Conservation (phyloP, 1,140 invertebrate species). For the Zaprionus ghesquierei region DNA sequence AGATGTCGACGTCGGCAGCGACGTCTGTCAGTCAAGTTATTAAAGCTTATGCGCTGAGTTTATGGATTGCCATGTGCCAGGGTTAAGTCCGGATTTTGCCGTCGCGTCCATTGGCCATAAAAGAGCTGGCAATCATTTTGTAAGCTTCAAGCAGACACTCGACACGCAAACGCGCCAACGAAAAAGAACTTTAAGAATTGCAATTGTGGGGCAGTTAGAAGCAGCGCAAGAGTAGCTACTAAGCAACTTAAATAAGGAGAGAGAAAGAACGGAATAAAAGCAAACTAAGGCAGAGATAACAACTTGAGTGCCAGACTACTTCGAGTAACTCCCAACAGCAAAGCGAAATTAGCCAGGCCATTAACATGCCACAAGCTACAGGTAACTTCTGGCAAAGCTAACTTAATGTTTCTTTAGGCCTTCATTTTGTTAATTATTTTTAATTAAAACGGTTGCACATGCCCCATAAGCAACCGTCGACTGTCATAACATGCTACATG, state of each 20-base stretch:
- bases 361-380: not conserved
- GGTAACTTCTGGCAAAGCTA: not conserved
- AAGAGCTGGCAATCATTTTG: conserved; percentile 44
- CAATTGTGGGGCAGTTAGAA: not conserved
- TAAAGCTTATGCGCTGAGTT: conserved; percentile 55
- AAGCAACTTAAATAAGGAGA: not conserved
- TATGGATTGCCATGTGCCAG: conserved; percentile 44
- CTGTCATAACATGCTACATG: not conserved
- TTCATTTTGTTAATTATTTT: conserved; percentile 1
- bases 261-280: not conserved
- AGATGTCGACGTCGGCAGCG: conserved; percentile 4
- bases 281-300: not conserved
- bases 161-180: not conserved
- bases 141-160: conserved; percentile 16
- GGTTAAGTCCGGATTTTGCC: conserved; percentile 33
- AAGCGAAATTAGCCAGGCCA: not conserved
- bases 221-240: not conserved
- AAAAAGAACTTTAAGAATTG: not conserved
- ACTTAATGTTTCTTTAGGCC: not conserved
- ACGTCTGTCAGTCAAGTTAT: conserved; percentile 45
- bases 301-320: no score
- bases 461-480: not conserved
- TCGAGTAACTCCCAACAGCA: not conserved
- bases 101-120: conserved; percentile 21
- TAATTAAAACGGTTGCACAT: conserved; percentile 7